These are phyloP conservation scores for Brachypodius melanocephalos DNA, from an alignment of 2,113 vertebrate genomes.

Conservation along the genomic window DNA sequence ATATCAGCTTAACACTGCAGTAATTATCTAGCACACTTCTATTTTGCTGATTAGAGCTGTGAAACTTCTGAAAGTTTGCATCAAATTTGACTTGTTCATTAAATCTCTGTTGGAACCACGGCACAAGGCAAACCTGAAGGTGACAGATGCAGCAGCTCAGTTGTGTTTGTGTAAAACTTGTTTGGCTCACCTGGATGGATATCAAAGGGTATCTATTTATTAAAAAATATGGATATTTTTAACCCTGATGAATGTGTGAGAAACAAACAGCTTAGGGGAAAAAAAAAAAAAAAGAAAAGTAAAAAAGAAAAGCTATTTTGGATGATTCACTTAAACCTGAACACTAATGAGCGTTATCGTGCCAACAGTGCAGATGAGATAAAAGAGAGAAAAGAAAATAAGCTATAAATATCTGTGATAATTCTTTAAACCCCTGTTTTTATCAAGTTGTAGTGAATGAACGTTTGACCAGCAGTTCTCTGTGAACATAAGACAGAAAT, in stretches of 20 bases:
- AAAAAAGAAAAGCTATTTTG: neutral
- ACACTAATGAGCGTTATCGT: neutral
- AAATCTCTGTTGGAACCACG: neutral
- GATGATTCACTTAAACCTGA: conserved; percentile 11
- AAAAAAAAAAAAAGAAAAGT: neutral
- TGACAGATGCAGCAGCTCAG: neutral
- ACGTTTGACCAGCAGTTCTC: conserved; percentile 49
- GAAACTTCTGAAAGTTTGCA: conserved; percentile 14
- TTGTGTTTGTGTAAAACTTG: neutral
- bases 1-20: conserved; percentile 17
- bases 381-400: conserved; percentile 37
- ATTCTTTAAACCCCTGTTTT: conserved; percentile 39
- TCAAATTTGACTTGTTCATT: conserved; percentile 46
- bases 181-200: neutral
- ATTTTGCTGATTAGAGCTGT: conserved; percentile 40
- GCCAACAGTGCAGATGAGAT: neutral
- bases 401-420: conserved; percentile 50
- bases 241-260: conserved; percentile 15
- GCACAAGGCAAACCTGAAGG: conserved; percentile 9
- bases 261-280: neutral
- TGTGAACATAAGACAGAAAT: conserved; percentile 70
- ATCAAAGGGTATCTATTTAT: neutral
- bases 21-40: conserved; percentile 39
- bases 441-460: conserved; percentile 50
- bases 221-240: conserved; percentile 26